A percentile compares a stretch with the other conserved stretches of the same genome.
Evolutionary conservation across 2,797 vertebrate species (phyloP).

Genomic region (Sebastolobus altivelis): DNA sequence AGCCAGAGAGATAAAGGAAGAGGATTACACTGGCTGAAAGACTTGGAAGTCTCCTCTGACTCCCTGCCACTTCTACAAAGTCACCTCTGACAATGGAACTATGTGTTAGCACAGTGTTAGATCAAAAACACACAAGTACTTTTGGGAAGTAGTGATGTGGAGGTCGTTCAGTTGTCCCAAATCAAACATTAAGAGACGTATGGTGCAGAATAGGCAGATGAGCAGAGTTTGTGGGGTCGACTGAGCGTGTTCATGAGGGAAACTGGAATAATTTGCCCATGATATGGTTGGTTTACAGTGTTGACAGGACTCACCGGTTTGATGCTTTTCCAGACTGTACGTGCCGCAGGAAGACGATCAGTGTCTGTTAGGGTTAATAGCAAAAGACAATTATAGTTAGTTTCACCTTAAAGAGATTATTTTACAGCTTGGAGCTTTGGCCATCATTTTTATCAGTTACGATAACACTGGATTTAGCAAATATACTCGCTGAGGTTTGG

Average conservation of each 20-base stretch:
- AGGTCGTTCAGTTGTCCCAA: constrained; percentile 18
- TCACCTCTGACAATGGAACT: constrained; percentile 70
- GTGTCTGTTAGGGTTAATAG: constrained; percentile 22
- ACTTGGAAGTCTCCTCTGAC: constrained; percentile 73
- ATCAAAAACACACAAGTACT: constrained; percentile 28
- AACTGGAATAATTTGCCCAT: background rate
- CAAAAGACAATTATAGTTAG: constrained; percentile 3
- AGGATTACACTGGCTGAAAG: constrained; percentile 74
- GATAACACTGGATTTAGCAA: background rate
- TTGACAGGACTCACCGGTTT: constrained; percentile 42
- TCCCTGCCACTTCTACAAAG: constrained; percentile 74
- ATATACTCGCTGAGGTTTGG: background rate
- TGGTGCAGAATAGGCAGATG: constrained; percentile 1
- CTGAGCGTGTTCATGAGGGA: background rate
- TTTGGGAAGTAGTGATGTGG: constrained; percentile 21
- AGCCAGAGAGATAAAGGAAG: constrained; percentile 77
- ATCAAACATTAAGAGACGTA: constrained; percentile 12
- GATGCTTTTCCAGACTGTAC: constrained; percentile 2
- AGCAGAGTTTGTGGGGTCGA: background rate
- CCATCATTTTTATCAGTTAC: background rate
- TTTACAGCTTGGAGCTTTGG: background rate
- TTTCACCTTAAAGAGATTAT: background rate
- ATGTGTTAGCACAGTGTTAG: constrained; percentile 44
- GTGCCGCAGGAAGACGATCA: background rate
- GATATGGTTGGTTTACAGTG: constrained; percentile 2